Evolutionary conservation across 2,888 invertebrate genomes (phyloP).

Genomic region (Chouioia cunea): DNA sequence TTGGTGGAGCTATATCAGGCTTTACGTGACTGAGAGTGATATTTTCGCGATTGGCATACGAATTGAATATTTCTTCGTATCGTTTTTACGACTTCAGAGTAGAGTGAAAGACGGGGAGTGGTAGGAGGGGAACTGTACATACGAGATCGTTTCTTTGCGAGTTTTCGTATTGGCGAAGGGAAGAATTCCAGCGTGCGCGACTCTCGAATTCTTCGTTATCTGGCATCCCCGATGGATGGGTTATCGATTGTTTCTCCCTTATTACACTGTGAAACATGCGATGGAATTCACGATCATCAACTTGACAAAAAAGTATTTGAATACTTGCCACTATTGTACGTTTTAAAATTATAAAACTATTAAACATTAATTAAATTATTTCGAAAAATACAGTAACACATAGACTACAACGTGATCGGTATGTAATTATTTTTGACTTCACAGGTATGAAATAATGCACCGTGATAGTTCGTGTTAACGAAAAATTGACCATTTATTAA

Average conservation of each 20-base stretch:
- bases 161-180: not conserved
- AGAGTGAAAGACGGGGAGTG: not conserved
- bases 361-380: too few relatives aligned
- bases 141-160: constrained; percentile 19
- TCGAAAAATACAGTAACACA: too few relatives aligned
- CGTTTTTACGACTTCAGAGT: constrained; percentile 22
- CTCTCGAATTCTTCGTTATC: constrained; percentile 51
- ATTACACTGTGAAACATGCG: constrained; percentile 41
- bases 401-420: too few relatives aligned
- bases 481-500: too few relatives aligned
- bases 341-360: too few relatives aligned
- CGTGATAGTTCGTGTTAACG: too few relatives aligned
- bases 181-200: constrained; percentile 14
- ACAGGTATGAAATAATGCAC: too few relatives aligned
- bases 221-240: constrained; percentile 49
- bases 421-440: too few relatives aligned
- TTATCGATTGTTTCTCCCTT: constrained; percentile 52
- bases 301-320: not conserved
- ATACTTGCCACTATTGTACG: not conserved
- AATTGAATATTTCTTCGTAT: constrained; percentile 35
- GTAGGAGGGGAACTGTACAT: not conserved
- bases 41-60: constrained; percentile 30
- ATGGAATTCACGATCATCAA: constrained; percentile 17
- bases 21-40: constrained; percentile 22
- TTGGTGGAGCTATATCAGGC: not conserved